Evolutionary conservation across 2,113 vertebrate species (phyloP), one percentile per base, ranked within the genome.

Genomic region (Equus przewalskii): DNA sequence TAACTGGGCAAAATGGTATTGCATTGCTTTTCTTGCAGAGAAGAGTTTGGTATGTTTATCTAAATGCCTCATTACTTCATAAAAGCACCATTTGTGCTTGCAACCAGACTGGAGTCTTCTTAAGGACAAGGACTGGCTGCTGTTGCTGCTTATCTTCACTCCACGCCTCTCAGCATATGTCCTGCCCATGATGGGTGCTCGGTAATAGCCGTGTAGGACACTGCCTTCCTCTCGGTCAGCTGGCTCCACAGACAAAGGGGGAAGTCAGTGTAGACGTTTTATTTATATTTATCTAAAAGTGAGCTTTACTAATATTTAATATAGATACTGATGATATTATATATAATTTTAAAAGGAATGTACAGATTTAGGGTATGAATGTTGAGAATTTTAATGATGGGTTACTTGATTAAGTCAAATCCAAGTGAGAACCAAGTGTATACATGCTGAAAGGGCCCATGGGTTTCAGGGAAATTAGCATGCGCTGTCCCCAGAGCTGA

Each of bases 131-230:
- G 24, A 41, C 36, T 41, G 36, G 36, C 36, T 41, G 3, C 46
- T 65, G 6, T n/a, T 51, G 64, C 65, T 36, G 51, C n/a, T 33
- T 7, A 4, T 33, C 44, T 33, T 18, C 2, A 13, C 14, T 33
- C 44, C 12, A 4, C 7, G 3, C 10, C 24, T 8, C 62, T n/a
- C 7, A 13, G 51, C n/a, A 2, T 5, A 1, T 18, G 18, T 14
- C 49, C 24, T 83, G 49, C 21, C 15, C 10, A 0, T 6, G 11
- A 19, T 56, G 26, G 60, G 36, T 54, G 33, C 78, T 21, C 24
- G 1, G 46, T 1, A 5, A 3, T 11, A 2, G 36, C 9, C 1
- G 2, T 24, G 33, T 15, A 8, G 4, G 36, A 7, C 3, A 3
- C 24, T 12, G 19, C 21, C 28, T 15, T 51, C 24, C 24, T 70